phyloP scores from a whole-genome alignment of 2,113 vertebrate species.

The Irena cyanogastra region DNA sequence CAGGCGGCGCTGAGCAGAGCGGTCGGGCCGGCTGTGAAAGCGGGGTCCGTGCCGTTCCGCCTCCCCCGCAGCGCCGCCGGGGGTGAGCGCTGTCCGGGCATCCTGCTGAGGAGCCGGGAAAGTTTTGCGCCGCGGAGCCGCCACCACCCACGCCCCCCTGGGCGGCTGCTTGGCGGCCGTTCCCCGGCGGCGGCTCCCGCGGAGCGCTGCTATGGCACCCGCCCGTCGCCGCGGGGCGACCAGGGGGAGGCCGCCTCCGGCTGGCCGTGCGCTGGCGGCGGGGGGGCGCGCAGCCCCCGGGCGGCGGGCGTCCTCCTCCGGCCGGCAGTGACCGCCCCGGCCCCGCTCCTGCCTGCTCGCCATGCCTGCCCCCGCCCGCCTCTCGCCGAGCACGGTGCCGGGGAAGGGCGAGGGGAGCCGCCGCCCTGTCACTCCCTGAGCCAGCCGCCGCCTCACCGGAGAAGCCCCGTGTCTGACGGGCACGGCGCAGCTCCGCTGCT shows the following conservation, averaged over 20 bases:
- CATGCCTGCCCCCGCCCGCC: constrained; percentile 1
- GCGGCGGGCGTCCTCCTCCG: not conserved
- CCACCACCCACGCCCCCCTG: not conserved
- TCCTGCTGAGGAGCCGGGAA: not conserved
- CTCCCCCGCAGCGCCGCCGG: no score
- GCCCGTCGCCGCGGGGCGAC: not conserved
- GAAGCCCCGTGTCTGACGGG: not conserved
- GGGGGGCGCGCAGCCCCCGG: not conserved
- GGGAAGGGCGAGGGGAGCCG: not conserved
- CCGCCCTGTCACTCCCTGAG: not conserved
- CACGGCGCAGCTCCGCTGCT: not conserved
- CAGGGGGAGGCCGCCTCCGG: not conserved
- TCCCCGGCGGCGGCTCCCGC: not conserved
- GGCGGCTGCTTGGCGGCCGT: not conserved
- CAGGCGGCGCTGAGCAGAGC: not conserved
- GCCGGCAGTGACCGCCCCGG: not conserved
- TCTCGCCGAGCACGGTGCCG: not conserved
- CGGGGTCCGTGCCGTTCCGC: not conserved
- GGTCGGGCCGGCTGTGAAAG: not conserved
- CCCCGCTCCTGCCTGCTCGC: not conserved
- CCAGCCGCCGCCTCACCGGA: not conserved
- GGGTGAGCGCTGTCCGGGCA: not conserved
- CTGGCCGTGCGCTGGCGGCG: not conserved
- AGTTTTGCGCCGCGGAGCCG: not conserved
- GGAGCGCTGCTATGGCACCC: constrained; percentile 21